These are phyloP conservation scores for Adoxophyes honmai DNA, from an alignment of 1,140 invertebrate species.

Conservation along the genomic window DNA sequence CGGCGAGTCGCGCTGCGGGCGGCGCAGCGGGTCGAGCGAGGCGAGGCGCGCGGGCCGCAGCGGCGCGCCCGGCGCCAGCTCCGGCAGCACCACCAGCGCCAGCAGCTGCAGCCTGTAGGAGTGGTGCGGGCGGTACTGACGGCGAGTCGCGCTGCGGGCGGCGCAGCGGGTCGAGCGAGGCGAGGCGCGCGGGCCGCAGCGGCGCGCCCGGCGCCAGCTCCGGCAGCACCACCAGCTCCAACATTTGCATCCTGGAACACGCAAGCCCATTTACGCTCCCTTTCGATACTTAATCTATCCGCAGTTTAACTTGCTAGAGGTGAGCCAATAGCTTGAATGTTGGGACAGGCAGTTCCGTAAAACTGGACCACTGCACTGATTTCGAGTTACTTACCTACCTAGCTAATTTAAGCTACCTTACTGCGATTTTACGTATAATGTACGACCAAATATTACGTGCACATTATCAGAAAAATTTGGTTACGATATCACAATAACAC, in stretches of 20 bases:
- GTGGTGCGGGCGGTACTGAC: neutral
- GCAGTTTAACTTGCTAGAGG: too few relatives aligned
- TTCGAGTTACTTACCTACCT: too few relatives aligned
- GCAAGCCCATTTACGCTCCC: too few relatives aligned
- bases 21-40: slow-evolving; percentile 39
- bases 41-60: slow-evolving; percentile 42
- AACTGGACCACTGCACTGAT: too few relatives aligned
- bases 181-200: slow-evolving; percentile 40
- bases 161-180: slow-evolving; percentile 41
- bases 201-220: slow-evolving; percentile 38
- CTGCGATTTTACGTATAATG: too few relatives aligned
- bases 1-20: slow-evolving; percentile 18
- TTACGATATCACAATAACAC: too few relatives aligned
- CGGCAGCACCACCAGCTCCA: slow-evolving; percentile 43
- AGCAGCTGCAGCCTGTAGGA: slow-evolving; percentile 35
- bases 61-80: slow-evolving; percentile 35
- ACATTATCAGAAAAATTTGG: too few relatives aligned
- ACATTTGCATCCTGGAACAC: slow-evolving; percentile 34
- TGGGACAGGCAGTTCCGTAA: too few relatives aligned
- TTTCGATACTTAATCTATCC: too few relatives aligned
- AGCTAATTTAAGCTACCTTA: too few relatives aligned
- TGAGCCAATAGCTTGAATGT: too few relatives aligned
- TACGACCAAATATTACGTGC: too few relatives aligned
- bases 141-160: slow-evolving; percentile 19
- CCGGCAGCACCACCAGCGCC: slow-evolving; percentile 45